Conservation (phyloP, 2,888 invertebrate species). For the Limnephilus auricula region DNA sequence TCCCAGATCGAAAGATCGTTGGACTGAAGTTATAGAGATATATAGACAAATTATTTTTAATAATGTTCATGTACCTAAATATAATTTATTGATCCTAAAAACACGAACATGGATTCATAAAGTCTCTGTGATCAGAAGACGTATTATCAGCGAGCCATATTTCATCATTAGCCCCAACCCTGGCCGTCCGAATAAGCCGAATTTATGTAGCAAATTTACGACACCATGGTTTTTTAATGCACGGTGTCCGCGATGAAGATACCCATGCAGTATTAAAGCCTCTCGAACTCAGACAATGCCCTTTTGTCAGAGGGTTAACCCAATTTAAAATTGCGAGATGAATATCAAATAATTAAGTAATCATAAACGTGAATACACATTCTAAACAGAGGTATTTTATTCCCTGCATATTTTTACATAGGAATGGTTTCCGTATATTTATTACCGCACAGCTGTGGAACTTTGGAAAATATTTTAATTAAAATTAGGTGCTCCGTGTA, state of each 20-base stretch:
- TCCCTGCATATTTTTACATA: background rate
- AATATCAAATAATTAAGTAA: constrained; percentile 23
- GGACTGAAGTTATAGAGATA: too few species aligned
- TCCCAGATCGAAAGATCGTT: too few species aligned
- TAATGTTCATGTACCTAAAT: background rate
- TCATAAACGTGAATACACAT: constrained; percentile 13
- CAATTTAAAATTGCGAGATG: constrained; percentile 25
- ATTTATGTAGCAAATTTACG: constrained; percentile 47
- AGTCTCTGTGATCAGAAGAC: constrained; percentile 15
- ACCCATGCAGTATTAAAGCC: constrained; percentile 30
- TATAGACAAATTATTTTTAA: too few species aligned
- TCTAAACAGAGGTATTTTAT: background rate
- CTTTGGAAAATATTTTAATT: background rate
- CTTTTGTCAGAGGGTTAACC: constrained; percentile 27
- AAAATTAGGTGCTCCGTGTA: background rate
- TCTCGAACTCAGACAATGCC: constrained; percentile 4
- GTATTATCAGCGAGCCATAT: constrained; percentile 28
- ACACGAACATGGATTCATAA: background rate
- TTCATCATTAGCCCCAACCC: constrained; percentile 36
- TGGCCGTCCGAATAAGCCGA: constrained; percentile 34
- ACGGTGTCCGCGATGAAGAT: constrained; percentile 4
- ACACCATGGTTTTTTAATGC: constrained; percentile 49
- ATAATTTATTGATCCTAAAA: background rate
- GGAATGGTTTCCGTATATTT: background rate
- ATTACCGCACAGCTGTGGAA: background rate